Conservation (phyloP, 2,113 vertebrate species). For the Lycaon pictus region DNA sequence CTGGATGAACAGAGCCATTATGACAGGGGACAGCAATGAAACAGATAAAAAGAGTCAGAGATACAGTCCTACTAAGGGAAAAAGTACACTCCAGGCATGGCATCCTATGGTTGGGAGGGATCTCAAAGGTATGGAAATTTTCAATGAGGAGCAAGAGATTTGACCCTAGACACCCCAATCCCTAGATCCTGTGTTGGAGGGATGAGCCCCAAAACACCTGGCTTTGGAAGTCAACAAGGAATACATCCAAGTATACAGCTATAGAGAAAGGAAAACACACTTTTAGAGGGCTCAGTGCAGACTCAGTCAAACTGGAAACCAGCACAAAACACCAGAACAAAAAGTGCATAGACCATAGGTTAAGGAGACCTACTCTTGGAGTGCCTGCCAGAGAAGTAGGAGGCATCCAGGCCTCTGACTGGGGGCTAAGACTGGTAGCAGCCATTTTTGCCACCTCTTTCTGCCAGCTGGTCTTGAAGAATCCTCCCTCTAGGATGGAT, state of each 20-base stretch:
- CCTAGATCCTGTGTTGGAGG: background rate
- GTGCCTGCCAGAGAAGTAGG: background rate
- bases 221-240: background rate
- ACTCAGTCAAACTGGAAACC: background rate
- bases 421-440: background rate
- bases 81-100: background rate
- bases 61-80: background rate
- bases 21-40: background rate
- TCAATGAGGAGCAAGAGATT: background rate
- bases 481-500: background rate
- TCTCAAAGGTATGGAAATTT: background rate
- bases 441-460: background rate
- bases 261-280: background rate
- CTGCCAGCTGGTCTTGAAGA: background rate
- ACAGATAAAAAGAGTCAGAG: background rate
- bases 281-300: background rate
- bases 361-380: background rate
- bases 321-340: background rate
- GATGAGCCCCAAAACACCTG: background rate
- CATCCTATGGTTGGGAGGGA: background rate
- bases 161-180: background rate
- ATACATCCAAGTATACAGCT: background rate
- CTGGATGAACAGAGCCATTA: background rate
- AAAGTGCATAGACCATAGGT: background rate
- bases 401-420: background rate